Conservation (phyloP, 2,797 vertebrate genomes). For the Pseudotriccus pelzelni region DNA sequence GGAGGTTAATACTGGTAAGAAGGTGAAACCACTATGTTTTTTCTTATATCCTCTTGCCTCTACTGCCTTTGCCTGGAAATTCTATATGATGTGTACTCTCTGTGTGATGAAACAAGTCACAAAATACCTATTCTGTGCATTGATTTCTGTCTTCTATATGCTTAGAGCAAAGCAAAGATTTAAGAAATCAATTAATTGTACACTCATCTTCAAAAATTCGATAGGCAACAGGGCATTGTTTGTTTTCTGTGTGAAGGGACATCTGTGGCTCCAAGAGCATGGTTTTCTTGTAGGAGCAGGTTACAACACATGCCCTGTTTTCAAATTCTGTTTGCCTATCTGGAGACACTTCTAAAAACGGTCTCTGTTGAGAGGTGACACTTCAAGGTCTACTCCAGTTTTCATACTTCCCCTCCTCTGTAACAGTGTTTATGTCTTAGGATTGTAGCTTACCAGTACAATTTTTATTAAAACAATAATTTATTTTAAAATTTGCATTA, state of each 20-base stretch:
- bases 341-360: background rate
- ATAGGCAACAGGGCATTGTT: fast-evolving
- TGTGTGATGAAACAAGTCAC: background rate
- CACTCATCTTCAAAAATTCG: background rate
- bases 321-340: background rate
- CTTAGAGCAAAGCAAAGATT: background rate
- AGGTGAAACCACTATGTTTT: background rate
- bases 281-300: background rate
- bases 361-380: background rate
- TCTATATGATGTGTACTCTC: background rate
- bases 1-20: background rate
- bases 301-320: background rate
- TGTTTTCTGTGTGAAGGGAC: background rate
- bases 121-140: background rate
- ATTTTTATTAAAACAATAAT: background rate
- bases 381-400: background rate
- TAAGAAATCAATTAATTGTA: background rate
- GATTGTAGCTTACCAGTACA: background rate
- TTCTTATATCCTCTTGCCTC: background rate
- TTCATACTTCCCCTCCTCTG: background rate
- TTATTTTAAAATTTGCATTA: background rate
- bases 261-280: background rate
- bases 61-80: background rate
- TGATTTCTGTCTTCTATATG: background rate
- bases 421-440: background rate